These are phyloP conservation scores for Falco berigora DNA, from an alignment of 2,797 vertebrate genomes.

Conservation along the genomic window DNA sequence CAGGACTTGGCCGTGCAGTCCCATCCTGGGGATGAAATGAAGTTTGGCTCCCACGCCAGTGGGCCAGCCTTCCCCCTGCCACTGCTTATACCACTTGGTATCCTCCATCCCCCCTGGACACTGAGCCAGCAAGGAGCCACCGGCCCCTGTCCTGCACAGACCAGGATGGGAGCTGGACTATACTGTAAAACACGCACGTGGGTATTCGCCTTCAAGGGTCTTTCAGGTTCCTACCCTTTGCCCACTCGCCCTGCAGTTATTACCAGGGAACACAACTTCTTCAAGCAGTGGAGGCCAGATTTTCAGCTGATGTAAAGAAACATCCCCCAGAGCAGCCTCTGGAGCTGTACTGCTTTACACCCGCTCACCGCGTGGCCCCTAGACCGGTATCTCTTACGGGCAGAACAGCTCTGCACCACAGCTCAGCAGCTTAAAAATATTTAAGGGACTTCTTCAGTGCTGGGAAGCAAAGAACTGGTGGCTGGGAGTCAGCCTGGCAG, in stretches of 20 bases:
- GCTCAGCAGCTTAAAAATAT: not conserved
- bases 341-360: not conserved
- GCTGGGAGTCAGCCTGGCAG: not conserved
- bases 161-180: not conserved
- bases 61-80: not conserved
- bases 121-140: not conserved
- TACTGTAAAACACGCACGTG: rapidly evolving
- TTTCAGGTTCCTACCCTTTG: not conserved
- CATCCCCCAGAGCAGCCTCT: not conserved
- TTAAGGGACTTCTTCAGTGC: not conserved
- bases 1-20: rapidly evolving
- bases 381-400: rapidly evolving
- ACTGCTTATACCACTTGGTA: rapidly evolving
- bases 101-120: not conserved
- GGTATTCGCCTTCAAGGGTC: not conserved
- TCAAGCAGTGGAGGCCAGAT: not conserved
- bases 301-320: not conserved
- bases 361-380: rapidly evolving
- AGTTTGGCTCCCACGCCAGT: not conserved
- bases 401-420: not conserved
- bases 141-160: rapidly evolving
- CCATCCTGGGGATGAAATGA: not conserved
- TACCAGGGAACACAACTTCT: not conserved
- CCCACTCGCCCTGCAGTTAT: not conserved
- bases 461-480: not conserved